A percentile compares a stretch with the other conserved stretches of the same genome.
Conservation (phyloP, 2,113 vertebrate genomes). For the Tetraodon nigroviridis region DNA sequence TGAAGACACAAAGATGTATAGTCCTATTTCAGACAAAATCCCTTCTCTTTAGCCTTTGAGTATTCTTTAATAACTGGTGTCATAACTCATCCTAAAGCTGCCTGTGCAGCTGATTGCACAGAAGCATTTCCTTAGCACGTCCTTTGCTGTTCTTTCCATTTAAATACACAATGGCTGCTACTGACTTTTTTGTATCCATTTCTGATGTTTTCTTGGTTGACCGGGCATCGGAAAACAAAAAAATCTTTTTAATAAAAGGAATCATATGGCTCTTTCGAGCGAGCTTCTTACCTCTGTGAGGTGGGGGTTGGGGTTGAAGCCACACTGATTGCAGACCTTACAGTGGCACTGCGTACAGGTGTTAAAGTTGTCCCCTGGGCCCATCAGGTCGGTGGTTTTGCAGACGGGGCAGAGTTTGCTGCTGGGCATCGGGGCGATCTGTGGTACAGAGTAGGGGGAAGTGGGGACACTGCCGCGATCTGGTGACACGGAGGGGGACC, state of each 20-base stretch:
- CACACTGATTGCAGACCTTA: constrained; percentile 97
- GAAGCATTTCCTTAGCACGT: background rate
- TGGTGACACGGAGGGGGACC: constrained; percentile 80
- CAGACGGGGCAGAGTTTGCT: constrained; percentile 97
- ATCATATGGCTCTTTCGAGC: background rate
- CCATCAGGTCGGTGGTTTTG: constrained; percentile 93
- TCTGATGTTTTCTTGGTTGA: too few relatives aligned
- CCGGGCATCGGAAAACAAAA: too few relatives aligned
- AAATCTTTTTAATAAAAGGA: background rate
- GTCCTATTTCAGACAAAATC: background rate
- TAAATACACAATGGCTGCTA: constrained; percentile 10
- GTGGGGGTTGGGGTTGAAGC: constrained; percentile 98
- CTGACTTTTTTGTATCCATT: background rate
- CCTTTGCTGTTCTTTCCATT: constrained; percentile 9
- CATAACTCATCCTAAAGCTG: constrained; percentile 20
- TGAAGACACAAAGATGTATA: background rate
- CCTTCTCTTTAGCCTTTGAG: constrained; percentile 10
- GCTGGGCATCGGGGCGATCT: constrained; percentile 97
- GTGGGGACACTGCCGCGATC: constrained; percentile 88
- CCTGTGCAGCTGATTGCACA: constrained; percentile 17
- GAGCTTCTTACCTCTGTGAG: constrained; percentile 87
- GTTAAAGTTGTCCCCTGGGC: constrained; percentile 84
- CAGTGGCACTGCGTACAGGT: constrained; percentile 93
- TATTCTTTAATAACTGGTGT: constrained; percentile 11
- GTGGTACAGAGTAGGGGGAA: constrained; percentile 94